Evolutionary conservation across 2,797 vertebrate genomes (phyloP).

Genomic region (Dallia pectoralis): DNA sequence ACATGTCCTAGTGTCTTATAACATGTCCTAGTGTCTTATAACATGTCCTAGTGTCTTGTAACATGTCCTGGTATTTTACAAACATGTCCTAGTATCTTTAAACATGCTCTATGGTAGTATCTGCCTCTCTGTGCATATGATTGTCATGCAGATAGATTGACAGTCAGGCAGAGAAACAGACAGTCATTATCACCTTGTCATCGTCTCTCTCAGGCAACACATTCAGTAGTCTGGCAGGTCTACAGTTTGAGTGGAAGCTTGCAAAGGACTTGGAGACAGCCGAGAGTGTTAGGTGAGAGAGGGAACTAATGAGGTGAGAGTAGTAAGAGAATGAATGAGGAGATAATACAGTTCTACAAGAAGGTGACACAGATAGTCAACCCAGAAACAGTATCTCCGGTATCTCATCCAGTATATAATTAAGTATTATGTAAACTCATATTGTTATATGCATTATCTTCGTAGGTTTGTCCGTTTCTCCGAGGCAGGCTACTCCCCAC

Average conservation of each 20-base stretch:
- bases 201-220: conserved; percentile 62
- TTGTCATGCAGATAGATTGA: neutral
- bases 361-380: neutral
- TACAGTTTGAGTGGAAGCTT: conserved; percentile 67
- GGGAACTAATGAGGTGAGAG: no score
- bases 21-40: no score
- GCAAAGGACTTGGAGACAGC: conserved; percentile 53
- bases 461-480: conserved; percentile 69
- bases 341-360: neutral
- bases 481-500: conserved; percentile 64
- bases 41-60: no score
- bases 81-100: no score
- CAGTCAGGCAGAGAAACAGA: neutral
- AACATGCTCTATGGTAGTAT: conserved; percentile 40
- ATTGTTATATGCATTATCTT: no score
- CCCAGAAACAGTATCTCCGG: neutral
- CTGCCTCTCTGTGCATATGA: conserved; percentile 29
- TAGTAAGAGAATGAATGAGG: neutral
- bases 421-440: neutral
- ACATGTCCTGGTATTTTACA: no score
- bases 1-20: no score
- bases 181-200: neutral
- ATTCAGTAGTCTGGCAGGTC: conserved; percentile 71
- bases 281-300: conserved; percentile 34
- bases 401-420: neutral